These are phyloP conservation scores for Piscicola geometra DNA, from an alignment of 2,888 invertebrate genomes.

Conservation along the genomic window DNA sequence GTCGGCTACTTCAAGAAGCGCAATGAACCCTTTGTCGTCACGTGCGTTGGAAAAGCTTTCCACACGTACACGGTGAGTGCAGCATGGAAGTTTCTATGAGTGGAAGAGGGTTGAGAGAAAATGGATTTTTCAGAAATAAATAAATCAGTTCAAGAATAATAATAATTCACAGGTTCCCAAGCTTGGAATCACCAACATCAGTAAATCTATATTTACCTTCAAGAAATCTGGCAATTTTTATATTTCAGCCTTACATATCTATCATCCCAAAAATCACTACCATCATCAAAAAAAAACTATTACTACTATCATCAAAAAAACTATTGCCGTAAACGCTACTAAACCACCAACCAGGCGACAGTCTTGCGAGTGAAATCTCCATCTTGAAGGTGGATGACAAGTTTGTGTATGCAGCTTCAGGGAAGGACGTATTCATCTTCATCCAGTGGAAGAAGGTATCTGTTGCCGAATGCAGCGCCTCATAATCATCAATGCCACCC, in stretches of 20 bases:
- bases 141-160: not conserved
- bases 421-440: constrained; percentile 76
- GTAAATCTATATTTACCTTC: too few relatives aligned
- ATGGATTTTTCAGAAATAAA: not conserved
- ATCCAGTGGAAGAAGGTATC: constrained; percentile 71
- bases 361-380: constrained; percentile 49
- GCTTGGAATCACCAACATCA: constrained; percentile 69
- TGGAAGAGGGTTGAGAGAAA: not conserved
- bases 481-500: too few relatives aligned
- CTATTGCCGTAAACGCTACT: too few relatives aligned
- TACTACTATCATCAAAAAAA: not conserved
- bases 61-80: constrained; percentile 74
- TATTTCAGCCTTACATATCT: too few relatives aligned
- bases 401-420: constrained; percentile 50
- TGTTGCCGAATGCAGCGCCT: too few relatives aligned
- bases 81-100: not conserved
- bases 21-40: constrained; percentile 80
- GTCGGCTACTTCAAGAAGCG: constrained; percentile 77
- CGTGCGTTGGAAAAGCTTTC: constrained; percentile 84
- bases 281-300: not conserved
- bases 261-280: too few relatives aligned
- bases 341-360: constrained; percentile 47
- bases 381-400: constrained; percentile 48
- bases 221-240: too few relatives aligned
- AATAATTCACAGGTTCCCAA: constrained; percentile 53